Base-by-base conservation (phyloP, 2,888 invertebrate genomes). In the Athalia rosae region DNA sequence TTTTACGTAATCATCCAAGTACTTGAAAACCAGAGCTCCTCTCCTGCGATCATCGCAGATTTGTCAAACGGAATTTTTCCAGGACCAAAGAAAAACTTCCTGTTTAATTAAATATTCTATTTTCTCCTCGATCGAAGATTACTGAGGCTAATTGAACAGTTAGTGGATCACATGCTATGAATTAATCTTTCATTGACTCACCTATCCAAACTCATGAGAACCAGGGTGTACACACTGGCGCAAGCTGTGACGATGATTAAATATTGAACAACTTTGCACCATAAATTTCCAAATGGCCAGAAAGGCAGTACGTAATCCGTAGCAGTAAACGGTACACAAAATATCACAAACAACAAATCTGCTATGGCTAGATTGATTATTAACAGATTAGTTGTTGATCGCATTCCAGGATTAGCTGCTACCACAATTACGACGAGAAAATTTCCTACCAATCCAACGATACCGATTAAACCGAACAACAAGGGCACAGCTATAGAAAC, bases 241-340 rank as follows among this genome's bases (percentile, higher is more conserved):
- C 97, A 98, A 47, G 97, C 98, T 43, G 97, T 97, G 58, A 97
- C 97, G 79, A 97, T 96, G 82, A 97, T 96, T 87, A 97, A 93
- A 88, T 98, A 98, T 89, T 98, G 97, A 9, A 97, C 96, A 41
- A 95, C 93, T 91, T 96, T 96, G 91, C 98, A 98, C 95, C 96
- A 97, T 88, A 94, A 91, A 86, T 95, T 94, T 8, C 98, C 98
- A 86, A 98, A 97, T 0, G 97, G 96, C 98, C 98, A 98, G 86
- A 94, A 93, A 5, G 95, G 94, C 86, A 97, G 91, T 0, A 96
- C 95, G 89, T 97, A 98, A 86, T 96, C 96, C 13, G 96, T 95
- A 0, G 97, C 98, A 0, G 98, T 98, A 90, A 97, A 97, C 0
- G 98, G 98, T 15, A 98, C 97, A 90, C 98, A 98, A 90, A 98